Percentiles rank a stretch among this genome's conserved stretches.
phyloP scores from a whole-genome alignment of 2,888 invertebrate genomes.

The Junonia oenone region DNA sequence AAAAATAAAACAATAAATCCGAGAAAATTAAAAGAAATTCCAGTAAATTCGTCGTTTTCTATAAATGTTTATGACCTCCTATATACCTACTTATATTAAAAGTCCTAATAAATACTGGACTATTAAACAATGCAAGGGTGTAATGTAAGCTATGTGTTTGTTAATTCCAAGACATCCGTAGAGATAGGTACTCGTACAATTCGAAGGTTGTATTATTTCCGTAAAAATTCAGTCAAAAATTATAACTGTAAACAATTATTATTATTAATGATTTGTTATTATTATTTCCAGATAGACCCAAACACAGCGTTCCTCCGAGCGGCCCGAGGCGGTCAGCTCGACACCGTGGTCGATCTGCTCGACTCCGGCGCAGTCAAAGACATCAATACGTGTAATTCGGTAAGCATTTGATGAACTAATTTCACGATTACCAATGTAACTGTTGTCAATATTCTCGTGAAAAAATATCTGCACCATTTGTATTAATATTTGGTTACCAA shows the following conservation, averaged over 20 bases:
- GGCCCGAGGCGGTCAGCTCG: slow-evolving; percentile 97
- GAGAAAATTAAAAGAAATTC: not conserved
- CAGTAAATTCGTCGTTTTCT: not conserved
- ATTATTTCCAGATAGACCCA: slow-evolving; percentile 89
- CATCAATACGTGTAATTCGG: slow-evolving; percentile 98
- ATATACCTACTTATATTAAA: too few species aligned
- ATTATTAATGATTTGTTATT: not conserved
- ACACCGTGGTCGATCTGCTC: slow-evolving; percentile 95
- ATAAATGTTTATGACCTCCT: too few species aligned
- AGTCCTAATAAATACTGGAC: too few species aligned
- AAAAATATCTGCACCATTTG: too few species aligned
- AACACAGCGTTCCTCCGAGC: slow-evolving; percentile 98
- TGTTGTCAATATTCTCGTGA: not conserved
- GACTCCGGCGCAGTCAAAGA: slow-evolving; percentile 92
- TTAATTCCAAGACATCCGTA: too few species aligned
- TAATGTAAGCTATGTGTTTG: too few species aligned
- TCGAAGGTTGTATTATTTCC: too few species aligned
- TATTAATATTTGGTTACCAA: too few species aligned
- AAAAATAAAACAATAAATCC: not conserved
- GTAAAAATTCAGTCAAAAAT: too few species aligned
- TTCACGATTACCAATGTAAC: not conserved
- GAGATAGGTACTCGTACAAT: too few species aligned
- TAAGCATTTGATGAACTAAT: slow-evolving; percentile 68
- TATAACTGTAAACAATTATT: not conserved
- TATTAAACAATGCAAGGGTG: too few species aligned